Base-by-base conservation (phyloP, 2,888 invertebrate genomes). In the Smittia aterrima region DNA sequence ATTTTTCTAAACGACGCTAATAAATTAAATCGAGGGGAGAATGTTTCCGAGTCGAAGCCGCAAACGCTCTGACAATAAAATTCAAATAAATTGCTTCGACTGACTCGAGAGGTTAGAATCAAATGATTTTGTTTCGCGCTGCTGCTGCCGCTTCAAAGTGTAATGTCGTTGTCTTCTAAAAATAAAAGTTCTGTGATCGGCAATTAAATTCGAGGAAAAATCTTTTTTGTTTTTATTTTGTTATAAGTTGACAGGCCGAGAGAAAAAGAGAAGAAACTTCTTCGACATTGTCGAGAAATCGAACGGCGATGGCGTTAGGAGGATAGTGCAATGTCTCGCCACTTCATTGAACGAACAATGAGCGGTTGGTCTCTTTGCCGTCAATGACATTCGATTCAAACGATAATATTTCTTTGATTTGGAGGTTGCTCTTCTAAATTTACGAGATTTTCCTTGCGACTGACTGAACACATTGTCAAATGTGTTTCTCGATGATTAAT, bases 271-370 rank as follows among this genome's bases (percentile, higher is more conserved):
- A 47, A 47, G 32, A 32, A 32, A 9, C 32, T 32, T 3, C 32
- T 32, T 9, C 32, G 32, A 32, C 32, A 32, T 9, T 32, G 32
- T n/a, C 6, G 38, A 7, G 38, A 38, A 47, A 47, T 20, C 18
- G n/a, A 58, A 58, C 4, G 22, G n/a, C 58, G 58, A 64, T 64
- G 64, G 64, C 64, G 64, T 64, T 64, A 64, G 6, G 27, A 64
- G 2, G 27, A 64, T 27, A 64, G 4, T 25, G 64, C 22, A 58
- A 3, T 18, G 64, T 64, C 64, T 64, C 64, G 64, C 25, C 64
- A 64, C 27, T 22, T 58, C 58, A 18, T 3, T 38, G 9, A 47
- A 47, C 58, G 22, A 47, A 47, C 47, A 47, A 47, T 47, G 11
- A 11, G 47, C 47, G 47, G 47, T 47, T 2, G 47, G 13, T 47